phyloP scores from a whole-genome alignment of 2,113 vertebrate genomes.

The Calypte anna region DNA sequence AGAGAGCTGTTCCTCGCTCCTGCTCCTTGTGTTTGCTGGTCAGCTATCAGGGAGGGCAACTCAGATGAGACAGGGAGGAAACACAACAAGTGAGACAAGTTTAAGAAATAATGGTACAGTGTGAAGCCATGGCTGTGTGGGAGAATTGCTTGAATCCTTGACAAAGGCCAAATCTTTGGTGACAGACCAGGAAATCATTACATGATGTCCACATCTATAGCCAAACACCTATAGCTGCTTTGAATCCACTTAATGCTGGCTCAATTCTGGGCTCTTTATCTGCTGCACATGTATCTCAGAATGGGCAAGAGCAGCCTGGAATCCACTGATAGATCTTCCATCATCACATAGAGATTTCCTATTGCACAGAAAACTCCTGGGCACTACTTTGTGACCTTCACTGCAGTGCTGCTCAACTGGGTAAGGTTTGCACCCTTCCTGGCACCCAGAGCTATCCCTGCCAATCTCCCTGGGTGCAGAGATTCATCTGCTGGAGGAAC shows the following conservation, averaged over 20 bases:
- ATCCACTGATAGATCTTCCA: not conserved
- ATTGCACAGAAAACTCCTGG: not conserved
- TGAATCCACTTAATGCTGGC: not conserved
- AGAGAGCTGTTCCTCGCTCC: accelerated
- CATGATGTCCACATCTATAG: not conserved
- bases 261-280: not conserved
- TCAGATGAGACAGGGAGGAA: not conserved
- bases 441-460: not conserved
- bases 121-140: not conserved
- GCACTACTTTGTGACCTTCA: not conserved
- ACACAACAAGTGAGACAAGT: not conserved
- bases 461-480: not conserved
- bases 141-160: not conserved
- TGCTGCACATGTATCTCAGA: not conserved
- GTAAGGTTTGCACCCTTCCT: not conserved
- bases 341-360: not conserved
- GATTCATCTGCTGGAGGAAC: accelerated
- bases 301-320: not conserved
- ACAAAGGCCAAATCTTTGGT: not conserved
- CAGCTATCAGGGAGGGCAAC: not conserved
- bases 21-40: not conserved
- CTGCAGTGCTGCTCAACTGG: not conserved
- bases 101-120: not conserved
- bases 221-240: not conserved
- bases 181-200: not conserved